These are phyloP conservation scores for Germaria angustata DNA, from an alignment of 2,888 invertebrate species.

Conservation along the genomic window DNA sequence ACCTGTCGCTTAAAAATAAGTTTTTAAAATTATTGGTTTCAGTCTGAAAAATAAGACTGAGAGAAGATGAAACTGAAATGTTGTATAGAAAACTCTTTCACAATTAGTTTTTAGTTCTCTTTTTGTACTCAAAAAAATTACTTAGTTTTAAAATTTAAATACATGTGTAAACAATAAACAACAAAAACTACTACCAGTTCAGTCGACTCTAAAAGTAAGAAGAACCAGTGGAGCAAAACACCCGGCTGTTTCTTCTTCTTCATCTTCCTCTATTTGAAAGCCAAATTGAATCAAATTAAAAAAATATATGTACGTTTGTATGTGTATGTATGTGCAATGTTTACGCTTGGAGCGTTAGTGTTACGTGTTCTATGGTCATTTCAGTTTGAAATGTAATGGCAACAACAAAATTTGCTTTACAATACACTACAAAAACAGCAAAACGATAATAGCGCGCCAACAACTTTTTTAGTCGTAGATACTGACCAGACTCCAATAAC, in stretches of 20 bases:
- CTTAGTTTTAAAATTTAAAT: not conserved
- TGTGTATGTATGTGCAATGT: conserved; percentile 41
- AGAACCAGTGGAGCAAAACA: conserved; percentile 59
- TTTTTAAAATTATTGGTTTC: conserved; percentile 56
- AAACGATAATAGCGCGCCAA: conserved; percentile 36
- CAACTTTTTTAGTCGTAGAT: conserved; percentile 26
- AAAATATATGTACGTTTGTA: too few relatives aligned
- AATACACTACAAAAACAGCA: conserved; percentile 26
- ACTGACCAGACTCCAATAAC: conserved; percentile 28
- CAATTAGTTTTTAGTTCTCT: not conserved
- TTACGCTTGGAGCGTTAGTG: conserved; percentile 63
- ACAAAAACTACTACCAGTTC: conserved; percentile 22
- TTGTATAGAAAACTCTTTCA: not conserved
- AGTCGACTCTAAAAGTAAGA: conserved; percentile 17
- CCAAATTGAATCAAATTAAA: conserved; percentile 23
- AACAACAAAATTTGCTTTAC: conserved; percentile 26
- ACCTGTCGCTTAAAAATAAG: conserved; percentile 54
- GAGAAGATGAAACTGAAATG: conserved; percentile 1
- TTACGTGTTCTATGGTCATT: conserved; percentile 65
- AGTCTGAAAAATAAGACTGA: not conserved
- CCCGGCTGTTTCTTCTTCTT: conserved; percentile 47
- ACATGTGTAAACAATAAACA: not conserved
- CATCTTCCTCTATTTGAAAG: conserved; percentile 3
- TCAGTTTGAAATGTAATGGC: conserved; percentile 47
- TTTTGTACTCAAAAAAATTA: not conserved